Evolutionary conservation across 2,113 vertebrate genomes (phyloP).

Genomic region (Nothocercus nigrocapillus): DNA sequence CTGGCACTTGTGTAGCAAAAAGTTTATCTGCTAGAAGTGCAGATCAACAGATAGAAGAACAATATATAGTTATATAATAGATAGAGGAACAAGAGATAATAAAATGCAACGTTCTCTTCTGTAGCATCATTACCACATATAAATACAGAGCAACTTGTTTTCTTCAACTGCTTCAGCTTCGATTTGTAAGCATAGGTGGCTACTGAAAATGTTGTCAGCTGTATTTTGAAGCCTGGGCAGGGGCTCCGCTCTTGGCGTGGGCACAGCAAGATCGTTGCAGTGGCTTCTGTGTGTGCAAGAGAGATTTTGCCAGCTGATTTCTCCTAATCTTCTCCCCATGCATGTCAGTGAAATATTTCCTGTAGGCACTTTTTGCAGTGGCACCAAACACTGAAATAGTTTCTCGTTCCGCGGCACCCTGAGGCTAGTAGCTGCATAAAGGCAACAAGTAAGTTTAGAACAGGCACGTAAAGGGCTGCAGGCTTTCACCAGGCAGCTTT

Average conservation of each 20-base stretch:
- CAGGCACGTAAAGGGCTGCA: too few species aligned
- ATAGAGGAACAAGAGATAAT: background rate
- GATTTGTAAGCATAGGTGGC: background rate
- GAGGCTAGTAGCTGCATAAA: too few species aligned
- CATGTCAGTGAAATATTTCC: background rate
- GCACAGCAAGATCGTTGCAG: background rate
- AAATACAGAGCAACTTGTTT: slow-evolving; percentile 6
- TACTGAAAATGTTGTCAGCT: background rate
- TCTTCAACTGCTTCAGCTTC: background rate
- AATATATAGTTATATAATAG: background rate
- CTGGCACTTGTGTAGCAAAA: background rate
- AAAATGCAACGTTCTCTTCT: background rate
- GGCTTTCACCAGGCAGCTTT: background rate
- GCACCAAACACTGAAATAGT: background rate
- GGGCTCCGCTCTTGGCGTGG: background rate
- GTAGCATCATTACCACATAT: background rate
- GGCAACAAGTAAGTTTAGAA: too few species aligned
- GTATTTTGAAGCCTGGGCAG: background rate
- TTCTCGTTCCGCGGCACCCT: too few species aligned
- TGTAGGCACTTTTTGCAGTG: background rate
- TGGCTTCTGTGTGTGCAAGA: background rate
- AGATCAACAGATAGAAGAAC: background rate
- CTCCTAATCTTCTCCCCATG: background rate
- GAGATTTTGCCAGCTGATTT: background rate
- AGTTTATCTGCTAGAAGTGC: background rate